Conservation (phyloP, 2,797 vertebrate species). For the Aphelocoma californica region DNA sequence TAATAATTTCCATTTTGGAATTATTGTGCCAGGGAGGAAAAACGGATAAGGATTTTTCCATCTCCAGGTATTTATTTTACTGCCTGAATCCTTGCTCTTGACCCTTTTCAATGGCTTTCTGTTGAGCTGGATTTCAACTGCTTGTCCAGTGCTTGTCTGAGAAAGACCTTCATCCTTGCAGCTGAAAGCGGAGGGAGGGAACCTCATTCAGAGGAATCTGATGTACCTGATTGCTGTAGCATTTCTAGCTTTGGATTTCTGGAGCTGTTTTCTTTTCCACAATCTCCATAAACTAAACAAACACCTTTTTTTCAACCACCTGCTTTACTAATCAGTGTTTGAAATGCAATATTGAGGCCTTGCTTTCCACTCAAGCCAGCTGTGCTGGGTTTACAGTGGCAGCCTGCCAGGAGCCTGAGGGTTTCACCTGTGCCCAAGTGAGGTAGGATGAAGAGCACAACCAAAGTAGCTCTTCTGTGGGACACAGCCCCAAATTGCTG, state of each 20-base stretch:
- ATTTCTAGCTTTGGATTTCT: not conserved
- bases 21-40: not conserved
- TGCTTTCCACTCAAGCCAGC: not conserved
- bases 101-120: not conserved
- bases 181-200: not conserved
- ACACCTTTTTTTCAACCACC: not conserved
- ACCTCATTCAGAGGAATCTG: not conserved
- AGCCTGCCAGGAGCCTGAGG: not conserved
- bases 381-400: not conserved
- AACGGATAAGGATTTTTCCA: not conserved
- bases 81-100: not conserved
- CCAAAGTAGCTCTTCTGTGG: not conserved
- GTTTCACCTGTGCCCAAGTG: not conserved
- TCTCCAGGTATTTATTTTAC: conserved; percentile 1
- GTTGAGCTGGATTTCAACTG: not conserved
- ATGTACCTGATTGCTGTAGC: not conserved
- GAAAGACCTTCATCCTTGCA: not conserved
- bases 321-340: not conserved
- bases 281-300: not conserved
- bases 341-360: not conserved
- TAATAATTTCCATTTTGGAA: conserved; percentile 1
- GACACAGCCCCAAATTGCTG: not conserved
- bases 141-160: not conserved
- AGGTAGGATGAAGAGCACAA: not conserved
- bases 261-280: not conserved